A percentile compares a stretch with the other conserved stretches of the same genome.
Evolutionary conservation across 1,140 invertebrate species (phyloP).

Genomic region (Microplitis demolitor): DNA sequence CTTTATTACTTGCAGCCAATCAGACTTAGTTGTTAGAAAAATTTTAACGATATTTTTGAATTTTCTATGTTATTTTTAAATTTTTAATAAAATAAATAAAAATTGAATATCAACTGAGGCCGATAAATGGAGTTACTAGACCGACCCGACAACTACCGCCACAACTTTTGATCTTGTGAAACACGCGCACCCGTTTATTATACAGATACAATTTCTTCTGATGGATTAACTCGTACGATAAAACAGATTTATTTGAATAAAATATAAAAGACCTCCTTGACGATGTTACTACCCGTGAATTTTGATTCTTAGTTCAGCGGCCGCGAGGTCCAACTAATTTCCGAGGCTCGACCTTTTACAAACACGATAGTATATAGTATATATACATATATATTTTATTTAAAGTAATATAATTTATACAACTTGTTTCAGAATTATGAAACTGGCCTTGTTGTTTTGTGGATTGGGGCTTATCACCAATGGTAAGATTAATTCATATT

Average conservation of each 20-base stretch:
- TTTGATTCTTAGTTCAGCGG: conserved; percentile 28
- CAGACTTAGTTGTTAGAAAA: neutral
- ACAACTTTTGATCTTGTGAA: neutral
- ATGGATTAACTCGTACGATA: neutral
- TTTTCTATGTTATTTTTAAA: too few species aligned
- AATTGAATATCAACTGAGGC: neutral
- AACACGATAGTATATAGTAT: too few species aligned
- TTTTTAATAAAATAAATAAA: too few species aligned
- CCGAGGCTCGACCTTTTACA: neutral
- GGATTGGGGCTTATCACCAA: conserved; percentile 12
- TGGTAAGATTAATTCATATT: conserved; percentile 21
- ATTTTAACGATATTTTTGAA: neutral
- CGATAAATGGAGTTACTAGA: neutral
- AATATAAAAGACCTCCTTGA: conserved; percentile 23
- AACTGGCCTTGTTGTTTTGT: conserved; percentile 1
- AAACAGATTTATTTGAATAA: conserved; percentile 2
- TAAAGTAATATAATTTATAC: neutral
- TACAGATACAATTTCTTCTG: too few species aligned
- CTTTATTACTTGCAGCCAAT: neutral
- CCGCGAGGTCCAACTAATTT: conserved; percentile 22
- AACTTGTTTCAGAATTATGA: conserved; percentile 26
- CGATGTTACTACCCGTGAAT: conserved; percentile 18
- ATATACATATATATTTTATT: too few species aligned
- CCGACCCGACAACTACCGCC: neutral
- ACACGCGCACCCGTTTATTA: too few species aligned